Evolutionary conservation across 2,113 vertebrate genomes (phyloP).

Genomic region (Hymenochirus boettgeri): DNA sequence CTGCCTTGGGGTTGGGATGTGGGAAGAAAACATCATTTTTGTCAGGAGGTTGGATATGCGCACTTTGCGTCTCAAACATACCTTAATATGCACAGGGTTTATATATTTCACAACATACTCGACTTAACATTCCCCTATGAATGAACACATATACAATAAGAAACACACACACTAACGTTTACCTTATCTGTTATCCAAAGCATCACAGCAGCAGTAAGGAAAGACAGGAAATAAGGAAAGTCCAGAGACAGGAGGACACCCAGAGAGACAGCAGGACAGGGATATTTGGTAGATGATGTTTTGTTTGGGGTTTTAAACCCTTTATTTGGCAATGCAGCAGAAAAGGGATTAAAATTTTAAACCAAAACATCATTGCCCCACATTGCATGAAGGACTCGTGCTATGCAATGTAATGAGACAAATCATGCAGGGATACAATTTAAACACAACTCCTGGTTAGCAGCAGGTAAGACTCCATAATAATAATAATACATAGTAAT

Average conservation of each 20-base stretch:
- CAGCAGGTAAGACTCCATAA: too few relatives aligned
- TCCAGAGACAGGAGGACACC: conserved; percentile 14
- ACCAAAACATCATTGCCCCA: conserved; percentile 22
- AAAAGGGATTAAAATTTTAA: conserved; percentile 29
- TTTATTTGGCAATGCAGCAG: neutral
- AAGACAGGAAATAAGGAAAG: conserved; percentile 13
- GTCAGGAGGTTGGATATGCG: too few relatives aligned
- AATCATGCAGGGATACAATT: conserved; percentile 18
- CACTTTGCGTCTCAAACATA: too few relatives aligned
- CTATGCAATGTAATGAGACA: conserved; percentile 19
- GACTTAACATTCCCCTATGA: too few relatives aligned
- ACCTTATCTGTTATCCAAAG: conserved; percentile 25
- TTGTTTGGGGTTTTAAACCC: conserved; percentile 6
- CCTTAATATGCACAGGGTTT: too few relatives aligned
- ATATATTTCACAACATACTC: too few relatives aligned
- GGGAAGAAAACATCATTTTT: too few relatives aligned
- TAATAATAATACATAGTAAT: too few relatives aligned
- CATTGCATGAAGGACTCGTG: conserved; percentile 26
- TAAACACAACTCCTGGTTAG: conserved; percentile 19
- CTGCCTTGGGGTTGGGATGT: too few relatives aligned
- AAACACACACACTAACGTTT: neutral
- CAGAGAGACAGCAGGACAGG: conserved; percentile 14
- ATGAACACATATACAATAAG: too few relatives aligned
- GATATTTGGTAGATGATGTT: neutral
- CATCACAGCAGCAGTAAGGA: conserved; percentile 27